Base-by-base conservation (phyloP, 2,888 invertebrate genomes). In the Polia nebulosa region DNA sequence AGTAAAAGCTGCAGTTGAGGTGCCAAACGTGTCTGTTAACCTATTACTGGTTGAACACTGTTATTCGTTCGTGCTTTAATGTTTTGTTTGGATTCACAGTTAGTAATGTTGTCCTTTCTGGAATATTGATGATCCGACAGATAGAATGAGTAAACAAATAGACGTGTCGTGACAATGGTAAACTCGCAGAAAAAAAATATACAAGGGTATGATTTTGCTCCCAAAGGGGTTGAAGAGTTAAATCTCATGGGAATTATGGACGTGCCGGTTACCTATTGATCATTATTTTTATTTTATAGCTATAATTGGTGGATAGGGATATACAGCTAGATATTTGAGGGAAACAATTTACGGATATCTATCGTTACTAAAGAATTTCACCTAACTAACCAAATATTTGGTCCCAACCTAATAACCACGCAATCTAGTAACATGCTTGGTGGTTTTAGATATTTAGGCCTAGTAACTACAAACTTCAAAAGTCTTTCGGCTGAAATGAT, bases 1-100 rank as follows among this genome's bases (percentile, higher is more conserved):
- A 51, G 59, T 65, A 74, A 74, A 75, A 59, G 66, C 29, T 39
- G 53, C 22, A 27, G 44, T 55, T 62, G 52, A 36, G n/a, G 3
- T 20, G 29, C 22, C 20, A 34, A 51, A 56, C 51, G 39, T 64
- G 51, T 65, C 45, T 44, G 25, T 36, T 41, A 57, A 29, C 27
- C 15, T 27, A 29, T 64, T 45, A 64, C 47, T 39, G 20, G 9
- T 59, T 55, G 0, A 49, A 32, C 34, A 36, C 5, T 27, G 5
- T n/a, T n/a, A 36, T 44, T 52, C 11, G 20, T 45, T 13, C 4
- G 27, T 65, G 39, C 2, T 41, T 25, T n/a, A 44, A n/a, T 62
- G 22, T 36, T 74, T 64, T 72, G 5, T 73, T 51, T 44, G 3
- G 5, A 62, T 49, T 25, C 13, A 22, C 9, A 11, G 5, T 67